A percentile compares a stretch with the other conserved stretches of the same genome.
phyloP scores from a whole-genome alignment of 2,797 vertebrate genomes.

The Trachurus trachurus region DNA sequence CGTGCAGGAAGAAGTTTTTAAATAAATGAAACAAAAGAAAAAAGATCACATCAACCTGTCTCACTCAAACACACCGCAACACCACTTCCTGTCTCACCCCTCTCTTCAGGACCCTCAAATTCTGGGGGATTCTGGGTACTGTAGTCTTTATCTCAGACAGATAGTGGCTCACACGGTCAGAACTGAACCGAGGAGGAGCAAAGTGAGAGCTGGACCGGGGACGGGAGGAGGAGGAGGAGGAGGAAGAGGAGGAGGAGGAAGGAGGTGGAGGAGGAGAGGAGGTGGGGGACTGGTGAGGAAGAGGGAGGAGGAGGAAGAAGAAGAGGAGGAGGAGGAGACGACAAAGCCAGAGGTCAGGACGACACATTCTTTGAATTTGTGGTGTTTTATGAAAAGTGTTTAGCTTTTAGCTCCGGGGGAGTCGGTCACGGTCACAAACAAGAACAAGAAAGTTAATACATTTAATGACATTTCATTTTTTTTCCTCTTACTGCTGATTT shows the following conservation, averaged over 20 bases:
- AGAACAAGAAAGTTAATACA: not conserved
- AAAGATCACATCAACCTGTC: conserved; percentile 29
- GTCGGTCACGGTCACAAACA: not conserved
- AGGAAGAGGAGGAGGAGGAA: conserved; percentile 57
- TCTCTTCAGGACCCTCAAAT: conserved; percentile 93
- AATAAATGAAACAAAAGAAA: not conserved
- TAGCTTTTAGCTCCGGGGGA: not conserved
- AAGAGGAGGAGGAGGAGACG: conserved; percentile 54
- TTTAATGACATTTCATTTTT: not conserved
- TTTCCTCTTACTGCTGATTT: no score
- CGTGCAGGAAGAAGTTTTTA: conserved; percentile 3
- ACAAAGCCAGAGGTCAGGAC: conserved; percentile 59
- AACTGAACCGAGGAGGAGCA: conserved; percentile 90
- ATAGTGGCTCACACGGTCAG: conserved; percentile 95
- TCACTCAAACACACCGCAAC: conserved; percentile 28
- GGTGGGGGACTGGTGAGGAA: conserved; percentile 60
- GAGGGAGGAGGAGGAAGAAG: conserved; percentile 73
- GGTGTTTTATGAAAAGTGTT: not conserved
- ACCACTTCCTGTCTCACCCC: conserved; percentile 91
- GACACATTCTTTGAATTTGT: not conserved
- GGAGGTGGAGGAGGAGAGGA: conserved; percentile 60
- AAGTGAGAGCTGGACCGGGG: conserved; percentile 88
- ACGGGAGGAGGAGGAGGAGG: conserved; percentile 72
- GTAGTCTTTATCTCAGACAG: conserved; percentile 95
- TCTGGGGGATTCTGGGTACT: conserved; percentile 94